These are phyloP conservation scores for Eublepharis macularius DNA, from an alignment of 2,113 vertebrate species.

Conservation along the genomic window DNA sequence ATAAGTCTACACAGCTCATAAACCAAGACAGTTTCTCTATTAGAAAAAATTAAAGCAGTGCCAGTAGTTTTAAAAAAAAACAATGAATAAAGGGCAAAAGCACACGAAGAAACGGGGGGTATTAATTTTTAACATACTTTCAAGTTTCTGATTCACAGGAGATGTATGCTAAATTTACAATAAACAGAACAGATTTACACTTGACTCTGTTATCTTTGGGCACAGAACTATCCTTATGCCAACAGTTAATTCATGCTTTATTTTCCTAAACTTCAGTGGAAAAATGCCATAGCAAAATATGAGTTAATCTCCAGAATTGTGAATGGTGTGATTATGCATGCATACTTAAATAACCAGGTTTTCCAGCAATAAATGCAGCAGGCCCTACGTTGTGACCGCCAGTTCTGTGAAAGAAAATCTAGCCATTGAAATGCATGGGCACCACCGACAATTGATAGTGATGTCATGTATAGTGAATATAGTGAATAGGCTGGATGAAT, in stretches of 20 bases:
- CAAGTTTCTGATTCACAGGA: not conserved
- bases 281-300: not conserved
- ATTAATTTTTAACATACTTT: not conserved
- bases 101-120: not conserved
- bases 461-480: too few relatives aligned
- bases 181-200: not conserved
- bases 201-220: not conserved
- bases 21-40: not conserved
- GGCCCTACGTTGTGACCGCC: too few relatives aligned
- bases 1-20: not conserved
- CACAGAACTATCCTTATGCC: not conserved
- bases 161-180: not conserved
- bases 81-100: not conserved
- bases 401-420: too few relatives aligned
- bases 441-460: too few relatives aligned
- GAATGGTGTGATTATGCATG: too few relatives aligned
- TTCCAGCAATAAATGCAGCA: too few relatives aligned
- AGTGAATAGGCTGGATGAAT: too few relatives aligned
- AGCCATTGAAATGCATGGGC: too few relatives aligned
- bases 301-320: too few relatives aligned
- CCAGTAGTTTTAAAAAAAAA: not conserved
- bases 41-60: not conserved
- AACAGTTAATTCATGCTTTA: not conserved
- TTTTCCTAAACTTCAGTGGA: not conserved
- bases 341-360: too few relatives aligned